phyloP scores from a whole-genome alignment of 2,113 vertebrate genomes.

The Octodon degus region DNA sequence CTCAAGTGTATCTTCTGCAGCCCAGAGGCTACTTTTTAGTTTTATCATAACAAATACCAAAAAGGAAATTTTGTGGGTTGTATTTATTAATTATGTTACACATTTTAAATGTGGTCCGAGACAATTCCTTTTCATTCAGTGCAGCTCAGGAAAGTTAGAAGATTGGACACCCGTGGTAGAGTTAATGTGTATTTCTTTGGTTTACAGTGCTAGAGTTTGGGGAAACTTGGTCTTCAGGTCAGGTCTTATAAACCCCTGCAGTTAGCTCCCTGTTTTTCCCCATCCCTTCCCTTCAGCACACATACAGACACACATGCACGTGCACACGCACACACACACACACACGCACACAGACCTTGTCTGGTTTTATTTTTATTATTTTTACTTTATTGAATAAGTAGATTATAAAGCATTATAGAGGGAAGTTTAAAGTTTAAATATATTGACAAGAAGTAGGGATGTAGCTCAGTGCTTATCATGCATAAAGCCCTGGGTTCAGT shows the following conservation, averaged over 20 bases:
- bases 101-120: background rate
- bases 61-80: background rate
- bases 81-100: background rate
- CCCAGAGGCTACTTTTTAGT: background rate
- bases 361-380: background rate
- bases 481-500: background rate
- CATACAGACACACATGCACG: too few species aligned
- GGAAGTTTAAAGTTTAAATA: conserved; percentile 24
- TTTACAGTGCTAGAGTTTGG: conserved; percentile 1
- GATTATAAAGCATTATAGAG: conserved; percentile 21
- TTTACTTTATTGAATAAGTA: background rate
- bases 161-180: background rate
- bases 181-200: background rate
- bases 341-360: background rate
- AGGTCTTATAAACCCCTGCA: background rate
- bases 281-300: background rate
- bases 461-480: background rate
- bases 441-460: background rate
- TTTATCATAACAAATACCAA: background rate
- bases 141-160: background rate
- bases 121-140: background rate
- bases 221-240: background rate
- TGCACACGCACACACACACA: too few species aligned
- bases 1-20: background rate
- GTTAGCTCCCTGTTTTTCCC: background rate